These are phyloP conservation scores for Chaetodon trifasciatus DNA, from an alignment of 2,797 vertebrate species.

Conservation along the genomic window DNA sequence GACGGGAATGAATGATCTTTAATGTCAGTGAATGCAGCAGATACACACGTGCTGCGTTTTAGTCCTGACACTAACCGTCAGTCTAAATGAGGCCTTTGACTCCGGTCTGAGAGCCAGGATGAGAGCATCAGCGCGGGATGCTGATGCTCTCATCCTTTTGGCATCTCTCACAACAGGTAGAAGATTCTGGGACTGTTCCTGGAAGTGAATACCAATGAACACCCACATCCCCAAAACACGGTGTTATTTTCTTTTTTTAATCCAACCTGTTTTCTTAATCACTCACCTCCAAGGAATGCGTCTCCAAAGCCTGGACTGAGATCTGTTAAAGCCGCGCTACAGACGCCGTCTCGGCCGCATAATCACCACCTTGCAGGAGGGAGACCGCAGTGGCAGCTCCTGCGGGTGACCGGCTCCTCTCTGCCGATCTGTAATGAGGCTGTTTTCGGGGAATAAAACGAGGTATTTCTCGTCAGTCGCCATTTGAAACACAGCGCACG, in stretches of 20 bases:
- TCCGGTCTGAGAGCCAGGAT: too few species aligned
- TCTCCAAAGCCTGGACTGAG: constrained; percentile 30
- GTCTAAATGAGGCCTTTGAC: too few species aligned
- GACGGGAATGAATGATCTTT: too few species aligned
- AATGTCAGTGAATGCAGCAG: too few species aligned
- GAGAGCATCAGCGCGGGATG: too few species aligned
- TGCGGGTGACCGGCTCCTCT: constrained; percentile 45
- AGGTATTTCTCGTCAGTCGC: constrained; percentile 63
- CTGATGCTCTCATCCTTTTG: too few species aligned
- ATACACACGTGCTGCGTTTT: too few species aligned
- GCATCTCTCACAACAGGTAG: neutral
- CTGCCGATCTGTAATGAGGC: constrained; percentile 48
- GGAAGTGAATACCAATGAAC: constrained; percentile 10
- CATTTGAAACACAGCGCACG: constrained; percentile 39
- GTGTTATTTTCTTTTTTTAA: constrained; percentile 28
- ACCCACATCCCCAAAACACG: constrained; percentile 10
- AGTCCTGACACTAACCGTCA: too few species aligned
- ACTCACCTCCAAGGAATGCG: constrained; percentile 70
- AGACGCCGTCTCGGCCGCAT: constrained; percentile 67
- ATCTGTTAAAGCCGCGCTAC: constrained; percentile 51
- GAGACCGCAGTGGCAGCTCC: constrained; percentile 58
- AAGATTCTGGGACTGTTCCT: constrained; percentile 11
- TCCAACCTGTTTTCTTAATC: constrained; percentile 23
- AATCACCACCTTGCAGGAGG: constrained; percentile 57
- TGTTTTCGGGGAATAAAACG: constrained; percentile 55